Percentiles rank a stretch among this genome's conserved stretches.
Conservation (phyloP, 1,140 invertebrate genomes). For the Panulirus ornatus region DNA sequence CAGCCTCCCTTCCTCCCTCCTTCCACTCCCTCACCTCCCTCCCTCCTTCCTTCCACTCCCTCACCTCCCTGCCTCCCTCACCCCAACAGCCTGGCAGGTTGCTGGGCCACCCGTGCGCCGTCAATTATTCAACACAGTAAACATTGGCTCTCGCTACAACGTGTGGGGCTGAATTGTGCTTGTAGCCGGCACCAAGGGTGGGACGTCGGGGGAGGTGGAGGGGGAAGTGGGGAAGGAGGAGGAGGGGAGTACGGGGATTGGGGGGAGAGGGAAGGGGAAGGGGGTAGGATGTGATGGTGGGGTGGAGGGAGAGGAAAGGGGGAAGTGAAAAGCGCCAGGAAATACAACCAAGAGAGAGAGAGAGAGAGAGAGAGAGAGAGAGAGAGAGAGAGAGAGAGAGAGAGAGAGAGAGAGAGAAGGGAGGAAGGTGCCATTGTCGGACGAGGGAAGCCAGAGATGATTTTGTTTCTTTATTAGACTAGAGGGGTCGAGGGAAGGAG, state of each 20-base stretch:
- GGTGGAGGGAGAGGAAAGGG: background rate
- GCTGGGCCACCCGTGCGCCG: constrained; percentile 11
- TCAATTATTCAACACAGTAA: constrained; percentile 49
- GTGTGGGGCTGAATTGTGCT: constrained; percentile 48
- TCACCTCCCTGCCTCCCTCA: background rate
- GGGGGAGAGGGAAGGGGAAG: too few relatives aligned
- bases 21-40: background rate
- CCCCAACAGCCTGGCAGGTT: background rate
- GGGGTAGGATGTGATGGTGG: background rate
- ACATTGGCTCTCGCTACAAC: constrained; percentile 25
- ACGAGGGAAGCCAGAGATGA: too few relatives aligned
- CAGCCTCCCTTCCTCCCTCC: background rate
- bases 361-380: constrained; percentile 7
- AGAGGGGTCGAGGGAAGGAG: background rate
- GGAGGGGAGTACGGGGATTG: background rate
- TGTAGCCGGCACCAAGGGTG: background rate
- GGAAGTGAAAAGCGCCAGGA: background rate
- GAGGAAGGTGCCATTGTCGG: too few relatives aligned
- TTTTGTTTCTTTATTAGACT: too few relatives aligned
- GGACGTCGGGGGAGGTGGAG: background rate
- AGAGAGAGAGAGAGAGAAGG: background rate
- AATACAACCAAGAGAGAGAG: background rate
- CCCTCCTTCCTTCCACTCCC: background rate
- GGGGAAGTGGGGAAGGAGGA: background rate
- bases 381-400: background rate